Percentiles rank a stretch among this genome's conserved stretches.
Conservation (phyloP, 2,888 invertebrate genomes). For the Synanthedon tipuliformis region DNA sequence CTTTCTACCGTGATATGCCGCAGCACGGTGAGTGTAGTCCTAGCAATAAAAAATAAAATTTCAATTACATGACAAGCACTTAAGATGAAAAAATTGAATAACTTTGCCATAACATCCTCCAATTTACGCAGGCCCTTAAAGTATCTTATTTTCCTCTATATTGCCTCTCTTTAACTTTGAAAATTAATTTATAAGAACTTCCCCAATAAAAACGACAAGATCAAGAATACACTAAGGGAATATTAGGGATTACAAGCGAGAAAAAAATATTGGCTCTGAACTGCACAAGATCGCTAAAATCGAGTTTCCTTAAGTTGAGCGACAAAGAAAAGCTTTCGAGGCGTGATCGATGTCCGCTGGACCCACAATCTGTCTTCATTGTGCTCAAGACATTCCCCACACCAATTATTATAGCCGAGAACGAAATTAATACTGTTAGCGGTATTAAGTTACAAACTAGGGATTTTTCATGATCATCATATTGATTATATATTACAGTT, state of each 20-base stretch:
- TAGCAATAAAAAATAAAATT: no score
- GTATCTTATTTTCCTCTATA: no score
- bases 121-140: no score
- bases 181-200: neutral
- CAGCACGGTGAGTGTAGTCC: no score
- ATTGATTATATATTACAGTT: neutral
- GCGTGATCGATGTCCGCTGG: constrained; percentile 12
- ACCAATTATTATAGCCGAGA: constrained; percentile 4
- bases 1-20: no score
- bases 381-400: constrained; percentile 1
- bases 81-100: no score
- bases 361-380: constrained; percentile 16
- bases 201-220: neutral
- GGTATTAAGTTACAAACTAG: constrained; percentile 1
- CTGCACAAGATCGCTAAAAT: neutral
- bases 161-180: no score
- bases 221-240: neutral
- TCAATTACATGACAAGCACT: no score
- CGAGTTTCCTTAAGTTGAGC: neutral
- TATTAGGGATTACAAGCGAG: neutral
- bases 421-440: neutral
- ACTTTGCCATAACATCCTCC: no score
- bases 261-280: neutral
- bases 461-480: neutral
- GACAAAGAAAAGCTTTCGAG: constrained; percentile 9